Base-by-base conservation (phyloP, 1,140 invertebrate genomes). In the Ptiloglossa arizonensis region DNA sequence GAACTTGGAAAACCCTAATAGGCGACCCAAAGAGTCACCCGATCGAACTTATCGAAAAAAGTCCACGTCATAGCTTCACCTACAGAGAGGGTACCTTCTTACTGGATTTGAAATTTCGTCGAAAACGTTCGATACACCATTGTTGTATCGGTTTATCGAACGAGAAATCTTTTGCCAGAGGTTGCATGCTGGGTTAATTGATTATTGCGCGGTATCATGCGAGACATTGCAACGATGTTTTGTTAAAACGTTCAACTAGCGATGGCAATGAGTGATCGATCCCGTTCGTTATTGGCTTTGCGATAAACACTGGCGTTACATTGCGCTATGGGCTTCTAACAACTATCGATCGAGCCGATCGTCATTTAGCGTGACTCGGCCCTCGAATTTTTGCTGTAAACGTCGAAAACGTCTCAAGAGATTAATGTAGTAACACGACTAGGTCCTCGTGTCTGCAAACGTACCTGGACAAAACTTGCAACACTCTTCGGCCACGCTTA, bases 401-500 rank as follows among this genome's bases (percentile, higher is more conserved):
- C 2, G 41, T 41, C 9, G 41, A 1, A 41, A 41, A 41, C 0
- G 41, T 41, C 41, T 41, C 41, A 11, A 0, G 11, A 41, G 41
- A 41, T 41, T 41, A 52, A 9, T 24, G 19, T 52, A 48, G 17
- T n/a, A 6, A 4, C 17, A 32, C n/a, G 15, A 62, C 35, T 60
- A 2, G 22, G 41, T 41, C 13, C 41, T 13, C 1, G 5, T 35
- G 41, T 11, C 2, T 11, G 41, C 41, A 1, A 46, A 63, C 44
- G 11, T 94, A 97, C 97, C 97, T 94, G 95, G 95, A 92, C 97
- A 98, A 89, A 97, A 97, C 91, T 97, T 97, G 93, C 97, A 98
- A 92, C 97, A 98, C 90, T 98, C 95, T 64, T 96, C 96, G 32
- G 96, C 95, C 50, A 97, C 96, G 82, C 95, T 95, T 85, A 98